phyloP scores from a whole-genome alignment of 2,113 vertebrate genomes.

The Myotis davidii region DNA sequence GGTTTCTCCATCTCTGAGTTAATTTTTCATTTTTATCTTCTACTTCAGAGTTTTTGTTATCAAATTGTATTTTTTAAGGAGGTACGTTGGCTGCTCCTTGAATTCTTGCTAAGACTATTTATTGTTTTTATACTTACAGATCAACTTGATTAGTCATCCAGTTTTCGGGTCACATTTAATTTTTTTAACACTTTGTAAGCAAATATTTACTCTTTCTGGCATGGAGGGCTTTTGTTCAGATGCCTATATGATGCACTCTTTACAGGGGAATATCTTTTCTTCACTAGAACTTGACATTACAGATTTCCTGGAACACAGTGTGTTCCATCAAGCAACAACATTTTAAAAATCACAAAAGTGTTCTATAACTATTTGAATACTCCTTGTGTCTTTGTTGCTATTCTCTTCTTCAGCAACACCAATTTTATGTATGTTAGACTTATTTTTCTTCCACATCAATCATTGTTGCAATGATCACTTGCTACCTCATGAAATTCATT shows the following conservation, averaged over 20 bases:
- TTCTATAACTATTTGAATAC: background rate
- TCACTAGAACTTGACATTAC: background rate
- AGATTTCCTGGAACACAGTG: background rate
- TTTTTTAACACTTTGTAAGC: background rate
- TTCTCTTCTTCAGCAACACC: background rate
- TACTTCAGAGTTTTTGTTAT: background rate
- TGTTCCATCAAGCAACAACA: background rate
- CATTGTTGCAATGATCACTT: background rate
- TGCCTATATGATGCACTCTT: background rate
- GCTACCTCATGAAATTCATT: background rate
- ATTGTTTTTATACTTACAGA: background rate
- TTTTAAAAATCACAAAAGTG: background rate
- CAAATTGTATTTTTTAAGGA: background rate
- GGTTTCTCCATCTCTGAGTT: background rate
- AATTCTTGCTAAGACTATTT: background rate
- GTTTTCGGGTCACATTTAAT: background rate
- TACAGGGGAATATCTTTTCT: background rate
- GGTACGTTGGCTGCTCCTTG: background rate
- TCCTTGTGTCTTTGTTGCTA: background rate
- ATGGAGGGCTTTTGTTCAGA: background rate
- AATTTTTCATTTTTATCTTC: constrained; percentile 12
- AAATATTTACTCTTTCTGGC: background rate
- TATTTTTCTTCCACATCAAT: background rate
- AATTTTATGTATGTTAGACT: background rate
- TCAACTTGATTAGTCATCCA: background rate